phyloP scores from a whole-genome alignment of 2,797 vertebrate genomes.

The Phaenicophaeus curvirostris region DNA sequence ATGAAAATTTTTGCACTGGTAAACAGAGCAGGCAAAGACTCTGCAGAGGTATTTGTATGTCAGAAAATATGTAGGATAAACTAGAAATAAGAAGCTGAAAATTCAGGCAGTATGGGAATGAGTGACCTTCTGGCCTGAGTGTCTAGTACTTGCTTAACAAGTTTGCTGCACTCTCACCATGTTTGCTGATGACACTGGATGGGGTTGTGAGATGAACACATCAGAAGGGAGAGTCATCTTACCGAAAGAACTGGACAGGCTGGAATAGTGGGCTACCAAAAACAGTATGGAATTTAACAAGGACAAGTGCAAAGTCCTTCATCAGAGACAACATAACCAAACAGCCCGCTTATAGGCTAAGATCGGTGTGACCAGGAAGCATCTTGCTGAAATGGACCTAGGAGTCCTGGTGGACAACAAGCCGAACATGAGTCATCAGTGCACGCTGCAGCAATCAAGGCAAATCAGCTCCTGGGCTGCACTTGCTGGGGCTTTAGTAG shows the following conservation, averaged over 20 bases:
- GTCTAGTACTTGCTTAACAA: background rate
- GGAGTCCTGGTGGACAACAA: background rate
- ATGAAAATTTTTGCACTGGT: background rate
- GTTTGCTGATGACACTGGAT: background rate
- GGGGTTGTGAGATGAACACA: fast-evolving
- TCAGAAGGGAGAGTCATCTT: background rate
- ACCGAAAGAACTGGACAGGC: background rate
- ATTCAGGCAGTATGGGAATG: background rate
- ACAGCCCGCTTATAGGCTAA: background rate
- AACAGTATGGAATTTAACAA: background rate
- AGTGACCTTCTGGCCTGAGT: background rate
- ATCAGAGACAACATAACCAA: background rate
- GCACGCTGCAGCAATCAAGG: fast-evolving
- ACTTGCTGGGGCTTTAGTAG: background rate
- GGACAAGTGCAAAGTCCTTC: background rate
- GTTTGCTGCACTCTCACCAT: background rate
- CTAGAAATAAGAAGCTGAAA: background rate
- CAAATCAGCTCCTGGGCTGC: background rate
- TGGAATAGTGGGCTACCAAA: background rate
- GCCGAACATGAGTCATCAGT: background rate
- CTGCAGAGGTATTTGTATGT: background rate
- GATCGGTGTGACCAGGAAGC: background rate
- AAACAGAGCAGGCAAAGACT: background rate
- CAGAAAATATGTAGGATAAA: background rate
- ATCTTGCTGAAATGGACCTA: background rate